Conservation (phyloP, 2,797 vertebrate genomes). For the Rhadinocentrus ornatus region DNA sequence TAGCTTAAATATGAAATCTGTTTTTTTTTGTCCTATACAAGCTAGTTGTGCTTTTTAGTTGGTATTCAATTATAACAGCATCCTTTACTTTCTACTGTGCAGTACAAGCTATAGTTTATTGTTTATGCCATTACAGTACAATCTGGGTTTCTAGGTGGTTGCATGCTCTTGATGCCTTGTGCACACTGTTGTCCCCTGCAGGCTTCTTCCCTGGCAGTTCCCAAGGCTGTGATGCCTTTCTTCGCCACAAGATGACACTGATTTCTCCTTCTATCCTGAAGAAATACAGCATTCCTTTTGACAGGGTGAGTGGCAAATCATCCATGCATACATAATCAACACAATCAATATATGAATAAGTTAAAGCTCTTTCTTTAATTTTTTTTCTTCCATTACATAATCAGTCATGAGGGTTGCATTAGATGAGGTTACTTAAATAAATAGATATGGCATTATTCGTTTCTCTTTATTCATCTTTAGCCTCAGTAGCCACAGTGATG, state of each 20-base stretch:
- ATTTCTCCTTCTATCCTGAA: constrained; percentile 97
- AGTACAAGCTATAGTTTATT: not conserved
- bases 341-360: no score
- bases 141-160: not conserved
- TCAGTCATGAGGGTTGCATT: not conserved
- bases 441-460: not conserved
- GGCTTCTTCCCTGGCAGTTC: constrained; percentile 98
- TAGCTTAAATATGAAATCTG: not conserved
- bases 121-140: not conserved
- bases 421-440: not conserved
- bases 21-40: no score
- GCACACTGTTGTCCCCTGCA: constrained; percentile 57
- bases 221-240: constrained; percentile 97
- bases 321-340: not conserved
- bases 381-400: not conserved
- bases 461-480: not conserved
- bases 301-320: constrained; percentile 85
- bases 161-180: not conserved
- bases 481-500: not conserved
- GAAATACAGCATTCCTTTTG: constrained; percentile 96
- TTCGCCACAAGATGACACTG: constrained; percentile 98
- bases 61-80: not conserved
- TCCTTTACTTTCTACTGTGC: not conserved
- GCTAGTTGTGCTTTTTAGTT: not conserved
- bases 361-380: not conserved